These are phyloP conservation scores for Gambusia holbrooki DNA, from an alignment of 2,113 vertebrate species.

Conservation along the genomic window DNA sequence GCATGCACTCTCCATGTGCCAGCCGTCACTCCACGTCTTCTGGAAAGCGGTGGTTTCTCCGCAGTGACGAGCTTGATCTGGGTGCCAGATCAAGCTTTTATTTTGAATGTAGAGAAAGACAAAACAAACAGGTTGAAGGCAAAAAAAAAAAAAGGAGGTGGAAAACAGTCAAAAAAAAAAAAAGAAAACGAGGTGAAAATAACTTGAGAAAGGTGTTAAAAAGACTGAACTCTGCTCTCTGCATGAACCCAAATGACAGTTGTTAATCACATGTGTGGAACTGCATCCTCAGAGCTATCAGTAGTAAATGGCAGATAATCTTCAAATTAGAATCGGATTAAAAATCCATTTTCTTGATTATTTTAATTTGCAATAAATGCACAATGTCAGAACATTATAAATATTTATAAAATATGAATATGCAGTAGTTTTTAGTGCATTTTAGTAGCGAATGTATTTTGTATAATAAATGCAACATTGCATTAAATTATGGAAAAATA, in stretches of 20 bases:
- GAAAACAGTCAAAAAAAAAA: not conserved
- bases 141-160: not conserved
- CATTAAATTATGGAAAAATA: not conserved
- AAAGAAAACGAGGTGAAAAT: no score
- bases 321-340: not conserved
- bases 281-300: not conserved
- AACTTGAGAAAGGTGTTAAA: not conserved
- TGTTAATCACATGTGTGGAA: not conserved
- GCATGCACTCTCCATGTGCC: slow-evolving; percentile 29
- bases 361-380: not conserved
- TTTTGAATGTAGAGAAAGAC: not conserved
- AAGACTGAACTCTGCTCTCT: not conserved
- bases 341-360: not conserved
- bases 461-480: not conserved
- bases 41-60: slow-evolving; percentile 20
- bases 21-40: slow-evolving; percentile 42
- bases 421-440: not conserved
- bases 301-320: not conserved
- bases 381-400: not conserved
- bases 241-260: not conserved
- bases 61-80: slow-evolving; percentile 7
- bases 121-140: slow-evolving; percentile 1
- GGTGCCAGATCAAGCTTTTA: slow-evolving; percentile 2
- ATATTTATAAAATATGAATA: not conserved
- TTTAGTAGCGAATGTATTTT: not conserved